Percentiles rank a stretch among this genome's conserved stretches.
Evolutionary conservation across 1,140 invertebrate species (phyloP).

Genomic region (Drosophila guanche): DNA sequence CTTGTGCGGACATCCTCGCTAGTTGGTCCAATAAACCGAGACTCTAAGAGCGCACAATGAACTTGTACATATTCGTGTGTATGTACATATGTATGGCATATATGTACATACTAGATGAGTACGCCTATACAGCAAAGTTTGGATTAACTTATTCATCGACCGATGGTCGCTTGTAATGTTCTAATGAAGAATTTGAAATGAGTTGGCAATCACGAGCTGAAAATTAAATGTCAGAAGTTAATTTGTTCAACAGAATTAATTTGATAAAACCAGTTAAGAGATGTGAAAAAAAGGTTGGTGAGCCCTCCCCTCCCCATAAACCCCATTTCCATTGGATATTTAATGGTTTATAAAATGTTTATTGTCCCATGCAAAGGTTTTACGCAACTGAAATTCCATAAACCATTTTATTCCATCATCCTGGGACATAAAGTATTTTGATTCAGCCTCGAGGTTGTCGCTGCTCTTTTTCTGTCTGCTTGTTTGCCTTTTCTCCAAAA

Average conservation of each 20-base stretch:
- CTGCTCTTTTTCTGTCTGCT: constrained; percentile 22
- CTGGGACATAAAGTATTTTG: constrained; percentile 35
- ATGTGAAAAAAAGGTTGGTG: too few relatives aligned
- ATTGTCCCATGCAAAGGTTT: constrained; percentile 33
- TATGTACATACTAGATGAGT: too few relatives aligned
- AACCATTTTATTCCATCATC: constrained; percentile 23
- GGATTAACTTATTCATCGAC: too few relatives aligned
- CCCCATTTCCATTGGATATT: constrained; percentile 15
- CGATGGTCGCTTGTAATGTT: too few relatives aligned
- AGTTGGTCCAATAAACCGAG: constrained; percentile 68
- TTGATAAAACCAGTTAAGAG: too few relatives aligned
- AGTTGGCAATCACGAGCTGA: too few relatives aligned
- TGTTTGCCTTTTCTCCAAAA: constrained; percentile 12
- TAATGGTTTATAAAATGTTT: constrained; percentile 42
- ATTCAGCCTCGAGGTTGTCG: constrained; percentile 4
- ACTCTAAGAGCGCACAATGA: constrained; percentile 55
- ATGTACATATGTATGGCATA: constrained; percentile 17
- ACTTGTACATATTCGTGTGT: constrained; percentile 1
- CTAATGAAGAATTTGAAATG: too few relatives aligned
- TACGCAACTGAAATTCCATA: constrained; percentile 29
- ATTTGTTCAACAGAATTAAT: too few relatives aligned
- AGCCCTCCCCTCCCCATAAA: too few relatives aligned
- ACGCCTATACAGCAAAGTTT: too few relatives aligned
- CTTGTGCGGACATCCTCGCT: constrained; percentile 49
- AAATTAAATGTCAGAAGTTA: too few relatives aligned